These are phyloP conservation scores for Neolamprologus fasciatus DNA, from an alignment of 2,113 vertebrate species.

Conservation along the genomic window DNA sequence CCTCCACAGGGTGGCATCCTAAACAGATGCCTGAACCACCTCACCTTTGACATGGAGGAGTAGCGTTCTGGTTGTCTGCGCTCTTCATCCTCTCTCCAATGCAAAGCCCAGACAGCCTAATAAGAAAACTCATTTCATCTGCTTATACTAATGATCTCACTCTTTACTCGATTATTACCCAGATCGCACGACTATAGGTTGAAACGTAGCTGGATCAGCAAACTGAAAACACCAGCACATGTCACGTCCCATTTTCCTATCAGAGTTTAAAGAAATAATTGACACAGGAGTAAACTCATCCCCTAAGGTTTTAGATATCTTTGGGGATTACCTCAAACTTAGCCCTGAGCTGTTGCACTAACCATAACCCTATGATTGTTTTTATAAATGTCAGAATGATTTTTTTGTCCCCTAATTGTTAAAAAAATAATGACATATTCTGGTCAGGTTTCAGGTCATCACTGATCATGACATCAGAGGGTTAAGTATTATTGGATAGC, in stretches of 20 bases:
- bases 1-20: not conserved
- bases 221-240: not conserved
- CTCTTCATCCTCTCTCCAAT: not conserved
- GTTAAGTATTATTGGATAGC: not conserved
- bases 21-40: not conserved
- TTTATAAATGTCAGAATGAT: not conserved
- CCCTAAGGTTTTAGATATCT: not conserved
- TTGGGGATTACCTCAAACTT: not conserved
- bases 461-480: not conserved
- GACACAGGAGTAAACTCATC: not conserved
- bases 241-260: not conserved
- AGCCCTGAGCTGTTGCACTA: not conserved
- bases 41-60: not conserved
- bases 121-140: not conserved
- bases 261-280: not conserved
- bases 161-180: not conserved
- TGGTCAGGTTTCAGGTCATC: not conserved
- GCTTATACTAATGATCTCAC: not conserved
- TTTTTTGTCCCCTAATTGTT: not conserved
- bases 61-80: not conserved
- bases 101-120: not conserved
- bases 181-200: not conserved
- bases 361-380: not conserved
- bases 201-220: not conserved
- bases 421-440: not conserved